Conservation (phyloP, 2,888 invertebrate genomes). For the Caenorhabditis sp. region DNA sequence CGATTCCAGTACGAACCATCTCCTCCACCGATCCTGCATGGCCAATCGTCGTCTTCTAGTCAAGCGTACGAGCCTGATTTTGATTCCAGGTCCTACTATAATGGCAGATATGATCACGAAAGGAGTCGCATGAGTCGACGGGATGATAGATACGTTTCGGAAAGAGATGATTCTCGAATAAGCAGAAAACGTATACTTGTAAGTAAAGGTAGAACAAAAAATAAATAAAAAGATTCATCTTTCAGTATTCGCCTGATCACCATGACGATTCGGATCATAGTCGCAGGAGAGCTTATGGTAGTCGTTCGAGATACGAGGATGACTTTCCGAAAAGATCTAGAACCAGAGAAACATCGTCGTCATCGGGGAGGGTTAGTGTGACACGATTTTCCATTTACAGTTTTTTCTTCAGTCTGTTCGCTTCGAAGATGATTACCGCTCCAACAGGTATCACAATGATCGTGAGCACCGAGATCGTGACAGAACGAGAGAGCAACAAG, state of each 20-base stretch:
- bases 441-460: slow-evolving; percentile 1
- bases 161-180: slow-evolving; percentile 31
- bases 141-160: slow-evolving; percentile 17
- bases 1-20: neutral
- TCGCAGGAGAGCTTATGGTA: neutral
- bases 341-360: slow-evolving; percentile 27
- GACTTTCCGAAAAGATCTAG: slow-evolving; percentile 23
- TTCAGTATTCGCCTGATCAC: slow-evolving; percentile 3
- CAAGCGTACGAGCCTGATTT: neutral
- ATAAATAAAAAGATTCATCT: neutral
- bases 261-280: neutral
- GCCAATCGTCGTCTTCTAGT: neutral
- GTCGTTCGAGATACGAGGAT: slow-evolving; percentile 3
- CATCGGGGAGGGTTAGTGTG: slow-evolving; percentile 39
- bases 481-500: neutral
- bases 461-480: neutral
- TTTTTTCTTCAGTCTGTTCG: slow-evolving; percentile 30
- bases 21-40: neutral
- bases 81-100: neutral
- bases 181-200: slow-evolving; percentile 34
- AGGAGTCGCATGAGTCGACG: slow-evolving; percentile 20
- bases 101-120: slow-evolving; percentile 13
- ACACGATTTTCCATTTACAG: neutral
- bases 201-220: neutral
- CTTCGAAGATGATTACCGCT: slow-evolving; percentile 32